Evolutionary conservation across 2,888 invertebrate genomes (phyloP), one percentile per base, ranked within the genome.

Genomic region (Caenorhabditis becei): DNA sequence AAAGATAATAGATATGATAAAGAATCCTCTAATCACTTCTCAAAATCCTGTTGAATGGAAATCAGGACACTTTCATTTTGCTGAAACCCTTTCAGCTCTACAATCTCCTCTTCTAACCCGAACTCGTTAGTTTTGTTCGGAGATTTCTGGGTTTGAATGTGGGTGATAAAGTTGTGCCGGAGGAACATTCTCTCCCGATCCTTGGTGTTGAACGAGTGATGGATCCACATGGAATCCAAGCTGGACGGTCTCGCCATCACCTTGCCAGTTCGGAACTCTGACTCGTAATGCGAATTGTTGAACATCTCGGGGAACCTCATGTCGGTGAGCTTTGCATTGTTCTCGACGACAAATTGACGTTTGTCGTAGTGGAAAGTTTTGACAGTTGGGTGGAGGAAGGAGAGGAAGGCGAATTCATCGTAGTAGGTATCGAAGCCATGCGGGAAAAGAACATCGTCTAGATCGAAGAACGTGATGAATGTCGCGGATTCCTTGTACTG

Each of bases 361-460:
- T 62, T 62, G 1, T 62, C 49, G 24, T 71, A 71, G 37, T 62
- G 71, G n/a, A 71, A 71, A 28, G 62, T 71, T 16, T 44, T 37
- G n/a, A 71, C 62, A 32, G 37, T 47, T 1, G 71, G 71, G 23
- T 62, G 3, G n/a, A 53, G 35, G 24, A 62, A 71, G 5, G 44
- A 71, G 0, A 62, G 37, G 18, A 65, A 37, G 0, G 80, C 58
- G 49, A 78, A 82, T 23, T 82, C 80, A 8, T 80, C 78, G 28
- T 71, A 75, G 53, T 84, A 84, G 10, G 62, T 71, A 1, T 59
- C 20, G 18, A 51, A 65, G 20, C 71, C 80, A n/a, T 80, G 80
- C 10, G 84, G 84, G n/a, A 82, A 56, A 0, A 84, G 51, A 23
- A 84, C 63, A 28, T 84, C 84, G 58, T 84, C 82, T 8, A 83